Conservation (phyloP, 53 echinoderm and acorn worm genomes). For the Hippasteria phrygiana region DNA sequence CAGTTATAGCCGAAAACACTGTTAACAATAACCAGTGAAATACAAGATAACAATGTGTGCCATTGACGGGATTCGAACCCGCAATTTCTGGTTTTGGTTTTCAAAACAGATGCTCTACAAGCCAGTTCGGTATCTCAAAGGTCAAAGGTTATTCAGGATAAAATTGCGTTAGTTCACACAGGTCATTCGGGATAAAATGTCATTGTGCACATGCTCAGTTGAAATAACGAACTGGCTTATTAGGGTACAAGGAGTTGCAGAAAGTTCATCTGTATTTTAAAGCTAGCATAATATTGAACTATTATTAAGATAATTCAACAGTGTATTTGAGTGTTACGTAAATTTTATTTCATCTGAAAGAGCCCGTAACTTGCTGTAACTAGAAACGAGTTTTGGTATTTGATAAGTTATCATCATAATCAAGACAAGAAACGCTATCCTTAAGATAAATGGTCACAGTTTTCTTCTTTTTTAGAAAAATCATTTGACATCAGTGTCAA, state of each 20-base stretch:
- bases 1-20: not conserved
- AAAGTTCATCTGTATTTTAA: not conserved
- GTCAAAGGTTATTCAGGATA: too few species aligned
- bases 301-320: constrained; percentile 22
- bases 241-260: constrained; percentile 1
- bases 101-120: constrained; percentile 44
- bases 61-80: constrained; percentile 48
- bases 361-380: constrained; percentile 10
- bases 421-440: not conserved
- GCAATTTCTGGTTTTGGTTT: constrained; percentile 9
- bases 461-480: not conserved
- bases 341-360: constrained; percentile 12
- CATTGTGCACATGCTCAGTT: too few species aligned
- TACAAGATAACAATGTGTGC: not conserved
- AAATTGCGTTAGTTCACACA: too few species aligned
- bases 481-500: not conserved
- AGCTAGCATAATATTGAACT: not conserved
- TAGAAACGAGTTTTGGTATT: not conserved
- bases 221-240: too few species aligned
- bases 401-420: not conserved
- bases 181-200: too few species aligned
- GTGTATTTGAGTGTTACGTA: not conserved
- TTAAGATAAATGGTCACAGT: constrained; percentile 21
- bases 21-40: not conserved
- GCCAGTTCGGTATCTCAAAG: too few species aligned